Evolutionary conservation across 2,888 invertebrate genomes (phyloP).

Genomic region (Drosophila atroscutellata): DNA sequence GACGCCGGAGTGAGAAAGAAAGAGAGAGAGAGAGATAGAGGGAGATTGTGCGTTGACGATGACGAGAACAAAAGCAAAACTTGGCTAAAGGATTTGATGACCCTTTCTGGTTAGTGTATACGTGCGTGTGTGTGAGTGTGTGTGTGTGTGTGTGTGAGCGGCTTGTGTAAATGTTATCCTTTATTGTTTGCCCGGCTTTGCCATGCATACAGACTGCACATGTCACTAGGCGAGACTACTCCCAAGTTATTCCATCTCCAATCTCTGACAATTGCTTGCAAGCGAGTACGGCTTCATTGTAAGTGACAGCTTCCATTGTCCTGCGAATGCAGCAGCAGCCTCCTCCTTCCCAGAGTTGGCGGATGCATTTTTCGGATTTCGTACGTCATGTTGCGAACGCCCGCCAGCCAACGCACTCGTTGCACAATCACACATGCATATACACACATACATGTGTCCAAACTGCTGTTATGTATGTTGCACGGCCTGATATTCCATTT

Average conservation of each 20-base stretch:
- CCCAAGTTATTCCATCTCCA: slow-evolving; percentile 14
- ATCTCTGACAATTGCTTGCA: slow-evolving; percentile 22
- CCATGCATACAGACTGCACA: slow-evolving; percentile 58
- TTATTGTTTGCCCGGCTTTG: slow-evolving; percentile 70
- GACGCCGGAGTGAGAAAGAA: slow-evolving; percentile 13
- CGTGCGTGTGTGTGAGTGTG: background rate
- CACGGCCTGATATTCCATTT: slow-evolving; percentile 10
- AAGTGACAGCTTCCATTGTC: slow-evolving; percentile 72
- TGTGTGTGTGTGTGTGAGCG: slow-evolving; percentile 21
- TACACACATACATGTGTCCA: slow-evolving; percentile 6
- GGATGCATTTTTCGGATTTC: slow-evolving; percentile 55
- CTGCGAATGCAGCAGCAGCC: slow-evolving; percentile 37
- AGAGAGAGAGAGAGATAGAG: slow-evolving; percentile 26
- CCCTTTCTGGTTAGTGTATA: slow-evolving; percentile 55
- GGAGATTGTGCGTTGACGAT: slow-evolving; percentile 59
- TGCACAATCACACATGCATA: background rate
- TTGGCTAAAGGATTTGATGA: slow-evolving; percentile 75
- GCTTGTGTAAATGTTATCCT: slow-evolving; percentile 75
- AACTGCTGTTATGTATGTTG: slow-evolving; percentile 3
- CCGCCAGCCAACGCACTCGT: slow-evolving; percentile 8
- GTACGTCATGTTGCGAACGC: slow-evolving; percentile 44
- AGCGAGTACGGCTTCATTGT: slow-evolving; percentile 63
- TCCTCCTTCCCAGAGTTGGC: slow-evolving; percentile 51
- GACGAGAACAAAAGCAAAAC: slow-evolving; percentile 77
- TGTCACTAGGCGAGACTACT: slow-evolving; percentile 62